These are phyloP conservation scores for Crotalus horridus DNA, from an alignment of 2,113 vertebrate genomes.

Conservation along the genomic window DNA sequence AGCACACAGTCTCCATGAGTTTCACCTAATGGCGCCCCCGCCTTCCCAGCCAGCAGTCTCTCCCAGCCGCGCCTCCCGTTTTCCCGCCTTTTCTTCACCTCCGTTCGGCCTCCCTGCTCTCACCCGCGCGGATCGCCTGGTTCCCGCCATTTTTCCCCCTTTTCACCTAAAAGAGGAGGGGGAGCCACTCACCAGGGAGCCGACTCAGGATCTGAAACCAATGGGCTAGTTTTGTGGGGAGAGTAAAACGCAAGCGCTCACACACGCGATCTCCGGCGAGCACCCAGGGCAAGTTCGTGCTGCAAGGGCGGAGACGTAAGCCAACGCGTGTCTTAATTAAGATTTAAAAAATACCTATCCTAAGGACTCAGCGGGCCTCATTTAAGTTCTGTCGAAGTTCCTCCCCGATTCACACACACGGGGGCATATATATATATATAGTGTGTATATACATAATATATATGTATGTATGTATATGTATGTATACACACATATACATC, in stretches of 20 bases:
- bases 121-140: neutral
- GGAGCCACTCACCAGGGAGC: conserved; percentile 58
- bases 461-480: neutral
- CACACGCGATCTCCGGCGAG: conserved; percentile 6
- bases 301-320: conserved; percentile 36
- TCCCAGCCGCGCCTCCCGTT: conserved; percentile 20
- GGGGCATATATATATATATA: neutral
- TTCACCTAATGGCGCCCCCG: conserved; percentile 84
- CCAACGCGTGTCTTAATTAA: conserved; percentile 46
- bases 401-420: neutral
- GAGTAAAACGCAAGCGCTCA: conserved; percentile 41
- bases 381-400: neutral
- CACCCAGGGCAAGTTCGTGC: conserved; percentile 22
- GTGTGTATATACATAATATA: neutral
- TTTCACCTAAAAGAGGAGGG: neutral
- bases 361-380: neutral
- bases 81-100: conserved; percentile 40
- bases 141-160: neutral
- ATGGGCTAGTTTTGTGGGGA: conserved; percentile 64
- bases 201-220: conserved; percentile 76
- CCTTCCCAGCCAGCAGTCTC: neutral
- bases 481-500: neutral
- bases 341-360: conserved; percentile 2
- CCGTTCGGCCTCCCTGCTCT: neutral
- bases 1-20: conserved; percentile 99